A percentile compares a stretch with the other conserved stretches of the same genome.
Evolutionary conservation across 2,797 vertebrate genomes (phyloP).

Genomic region (Paedocypris micromegethes): DNA sequence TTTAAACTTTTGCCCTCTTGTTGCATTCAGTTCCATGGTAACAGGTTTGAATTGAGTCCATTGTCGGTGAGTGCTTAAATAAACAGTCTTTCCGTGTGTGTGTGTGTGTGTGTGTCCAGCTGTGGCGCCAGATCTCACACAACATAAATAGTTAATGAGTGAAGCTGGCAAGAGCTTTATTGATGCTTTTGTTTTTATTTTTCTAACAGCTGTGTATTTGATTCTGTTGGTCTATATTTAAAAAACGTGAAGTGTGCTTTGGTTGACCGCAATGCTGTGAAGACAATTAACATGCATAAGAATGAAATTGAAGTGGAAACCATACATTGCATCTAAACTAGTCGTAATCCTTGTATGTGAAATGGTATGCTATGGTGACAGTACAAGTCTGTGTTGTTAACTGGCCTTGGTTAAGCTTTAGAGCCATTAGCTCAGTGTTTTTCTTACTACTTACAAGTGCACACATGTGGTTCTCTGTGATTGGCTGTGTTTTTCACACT

Average conservation of each 20-base stretch:
- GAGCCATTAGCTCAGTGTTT: conserved; percentile 23
- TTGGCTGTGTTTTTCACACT: conserved; percentile 58
- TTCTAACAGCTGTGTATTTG: conserved; percentile 31
- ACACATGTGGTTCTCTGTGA: conserved; percentile 48
- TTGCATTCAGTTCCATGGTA: conserved; percentile 33
- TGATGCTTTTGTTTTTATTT: conserved; percentile 56
- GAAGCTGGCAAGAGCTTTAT: conserved; percentile 49
- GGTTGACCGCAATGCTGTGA: too few species aligned
- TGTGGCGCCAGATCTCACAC: conserved; percentile 53
- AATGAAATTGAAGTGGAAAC: too few species aligned
- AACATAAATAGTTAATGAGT: conserved; percentile 65
- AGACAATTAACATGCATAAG: too few species aligned
- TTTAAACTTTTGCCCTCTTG: conserved; percentile 25
- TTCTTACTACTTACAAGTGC: conserved; percentile 58
- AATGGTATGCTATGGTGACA: too few species aligned
- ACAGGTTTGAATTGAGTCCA: conserved; percentile 32
- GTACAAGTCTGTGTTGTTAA: too few species aligned
- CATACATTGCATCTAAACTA: too few species aligned
- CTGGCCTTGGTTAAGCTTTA: too few species aligned
- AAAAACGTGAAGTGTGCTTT: conserved; percentile 1
- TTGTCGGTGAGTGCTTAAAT: conserved; percentile 30
- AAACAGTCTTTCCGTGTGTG: conserved; percentile 27
- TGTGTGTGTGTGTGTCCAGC: conserved; percentile 50
- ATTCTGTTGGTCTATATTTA: conserved; percentile 16
- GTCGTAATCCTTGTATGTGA: too few species aligned